These are phyloP conservation scores for Huso huso DNA, from an alignment of 2,797 vertebrate genomes.

Conservation along the genomic window DNA sequence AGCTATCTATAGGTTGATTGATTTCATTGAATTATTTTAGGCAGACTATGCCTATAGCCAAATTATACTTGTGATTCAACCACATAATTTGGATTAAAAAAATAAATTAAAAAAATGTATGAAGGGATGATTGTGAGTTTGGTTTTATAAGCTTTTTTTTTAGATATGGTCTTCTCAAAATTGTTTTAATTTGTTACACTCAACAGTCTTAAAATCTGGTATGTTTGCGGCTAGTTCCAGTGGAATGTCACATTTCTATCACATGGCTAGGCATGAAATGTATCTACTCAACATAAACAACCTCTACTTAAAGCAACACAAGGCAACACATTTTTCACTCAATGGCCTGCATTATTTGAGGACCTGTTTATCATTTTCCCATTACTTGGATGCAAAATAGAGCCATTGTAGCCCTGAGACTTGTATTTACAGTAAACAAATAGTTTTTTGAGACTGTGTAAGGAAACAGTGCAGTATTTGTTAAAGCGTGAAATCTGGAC, in stretches of 20 bases:
- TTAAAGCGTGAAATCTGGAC: slow-evolving; percentile 55
- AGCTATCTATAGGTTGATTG: slow-evolving; percentile 43
- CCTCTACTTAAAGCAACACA: slow-evolving; percentile 75
- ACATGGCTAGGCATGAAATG: slow-evolving; percentile 89
- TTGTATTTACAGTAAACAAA: slow-evolving; percentile 79
- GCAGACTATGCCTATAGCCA: slow-evolving; percentile 59
- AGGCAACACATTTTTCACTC: slow-evolving; percentile 56
- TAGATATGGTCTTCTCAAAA: slow-evolving; percentile 75
- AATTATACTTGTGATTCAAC: slow-evolving; percentile 68
- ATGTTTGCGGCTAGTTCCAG: slow-evolving; percentile 58
- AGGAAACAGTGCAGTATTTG: slow-evolving; percentile 58
- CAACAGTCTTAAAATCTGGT: slow-evolving; percentile 58
- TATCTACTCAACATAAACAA: slow-evolving; percentile 76
- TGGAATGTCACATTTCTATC: slow-evolving; percentile 90
- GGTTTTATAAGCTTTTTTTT: slow-evolving; percentile 57
- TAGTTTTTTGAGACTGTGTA: slow-evolving; percentile 76
- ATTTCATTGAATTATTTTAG: slow-evolving; percentile 69
- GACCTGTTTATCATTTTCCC: slow-evolving; percentile 42
- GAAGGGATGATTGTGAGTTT: slow-evolving; percentile 54
- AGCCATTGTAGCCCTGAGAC: slow-evolving; percentile 59
- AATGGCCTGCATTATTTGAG: slow-evolving; percentile 54
- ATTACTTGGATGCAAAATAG: slow-evolving; percentile 53
- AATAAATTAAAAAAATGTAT: slow-evolving; percentile 43
- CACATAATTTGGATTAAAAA: slow-evolving; percentile 60
- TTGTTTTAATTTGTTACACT: slow-evolving; percentile 91